phyloP scores from a whole-genome alignment of 2,888 invertebrate species.

The Xestia xanthographa region DNA sequence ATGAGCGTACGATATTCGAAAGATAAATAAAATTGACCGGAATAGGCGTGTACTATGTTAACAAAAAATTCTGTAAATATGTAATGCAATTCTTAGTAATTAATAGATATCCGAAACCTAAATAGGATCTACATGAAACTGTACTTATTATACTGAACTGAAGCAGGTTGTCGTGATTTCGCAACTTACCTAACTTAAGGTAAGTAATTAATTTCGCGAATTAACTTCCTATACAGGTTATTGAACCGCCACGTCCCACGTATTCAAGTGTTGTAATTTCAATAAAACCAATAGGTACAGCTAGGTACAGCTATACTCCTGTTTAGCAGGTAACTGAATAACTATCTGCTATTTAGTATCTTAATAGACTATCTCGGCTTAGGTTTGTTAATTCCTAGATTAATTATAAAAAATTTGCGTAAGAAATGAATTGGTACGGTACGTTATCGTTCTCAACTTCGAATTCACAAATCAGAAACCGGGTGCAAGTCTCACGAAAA shows the following conservation, averaged over 20 bases:
- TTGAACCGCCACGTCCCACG: constrained; percentile 48
- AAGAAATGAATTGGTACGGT: neutral
- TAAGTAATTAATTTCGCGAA: constrained; percentile 61
- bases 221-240: constrained; percentile 59
- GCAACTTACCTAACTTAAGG: constrained; percentile 53
- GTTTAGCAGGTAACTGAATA: constrained; percentile 15
- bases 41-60: constrained; percentile 43
- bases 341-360: constrained; percentile 3
- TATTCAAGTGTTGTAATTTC: constrained; percentile 47
- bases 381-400: neutral
- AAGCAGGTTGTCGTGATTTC: constrained; percentile 51
- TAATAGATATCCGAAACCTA: constrained; percentile 49
- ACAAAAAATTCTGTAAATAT: constrained; percentile 37
- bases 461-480: neutral
- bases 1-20: constrained; percentile 33
- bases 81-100: constrained; percentile 40
- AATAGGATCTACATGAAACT: constrained; percentile 49
- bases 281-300: constrained; percentile 27
- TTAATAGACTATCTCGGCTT: neutral
- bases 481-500: neutral
- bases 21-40: constrained; percentile 41
- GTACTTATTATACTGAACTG: constrained; percentile 40
- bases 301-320: constrained; percentile 1
- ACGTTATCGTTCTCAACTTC: neutral
- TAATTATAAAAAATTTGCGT: neutral